Percentiles rank a stretch among this genome's conserved stretches.
Evolutionary conservation across 2,888 invertebrate genomes (phyloP).

Genomic region (Barypeithes pellucidus): DNA sequence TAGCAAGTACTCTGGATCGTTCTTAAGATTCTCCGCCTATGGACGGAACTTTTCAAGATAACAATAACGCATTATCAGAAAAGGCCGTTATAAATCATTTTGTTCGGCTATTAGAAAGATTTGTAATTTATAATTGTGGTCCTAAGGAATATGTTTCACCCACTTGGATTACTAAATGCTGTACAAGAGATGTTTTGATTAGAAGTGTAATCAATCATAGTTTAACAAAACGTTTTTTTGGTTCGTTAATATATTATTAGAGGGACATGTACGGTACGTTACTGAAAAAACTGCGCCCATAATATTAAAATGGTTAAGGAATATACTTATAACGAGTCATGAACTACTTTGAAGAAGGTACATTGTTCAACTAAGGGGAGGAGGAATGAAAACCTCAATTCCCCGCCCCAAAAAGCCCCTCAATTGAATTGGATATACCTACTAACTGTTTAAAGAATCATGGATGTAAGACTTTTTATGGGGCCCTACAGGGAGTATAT

Average conservation of each 20-base stretch:
- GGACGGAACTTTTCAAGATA: slow-evolving; percentile 16
- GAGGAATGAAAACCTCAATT: no score
- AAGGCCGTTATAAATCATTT: slow-evolving; percentile 44
- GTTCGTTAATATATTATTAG: slow-evolving; percentile 23
- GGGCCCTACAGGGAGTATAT: no score
- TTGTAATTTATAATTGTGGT: slow-evolving; percentile 52
- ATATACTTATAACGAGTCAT: no score
- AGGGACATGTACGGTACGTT: not conserved
- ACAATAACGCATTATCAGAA: slow-evolving; percentile 39
- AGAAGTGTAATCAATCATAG: slow-evolving; percentile 42
- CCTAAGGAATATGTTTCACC: slow-evolving; percentile 45
- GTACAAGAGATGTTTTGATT: slow-evolving; percentile 51
- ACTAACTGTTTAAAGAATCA: no score
- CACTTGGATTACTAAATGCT: slow-evolving; percentile 45
- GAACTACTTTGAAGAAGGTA: no score
- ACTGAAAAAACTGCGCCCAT: not conserved
- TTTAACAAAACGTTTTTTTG: slow-evolving; percentile 39
- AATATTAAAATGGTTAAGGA: not conserved
- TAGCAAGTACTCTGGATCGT: no score
- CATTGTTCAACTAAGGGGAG: no score
- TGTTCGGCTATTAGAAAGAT: slow-evolving; percentile 44
- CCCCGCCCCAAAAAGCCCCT: no score
- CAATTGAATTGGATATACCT: no score
- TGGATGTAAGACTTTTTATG: no score
- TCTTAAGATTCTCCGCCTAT: slow-evolving; percentile 28